Conservation (phyloP, 2,888 invertebrate species). For the Orchesella flavescens region DNA sequence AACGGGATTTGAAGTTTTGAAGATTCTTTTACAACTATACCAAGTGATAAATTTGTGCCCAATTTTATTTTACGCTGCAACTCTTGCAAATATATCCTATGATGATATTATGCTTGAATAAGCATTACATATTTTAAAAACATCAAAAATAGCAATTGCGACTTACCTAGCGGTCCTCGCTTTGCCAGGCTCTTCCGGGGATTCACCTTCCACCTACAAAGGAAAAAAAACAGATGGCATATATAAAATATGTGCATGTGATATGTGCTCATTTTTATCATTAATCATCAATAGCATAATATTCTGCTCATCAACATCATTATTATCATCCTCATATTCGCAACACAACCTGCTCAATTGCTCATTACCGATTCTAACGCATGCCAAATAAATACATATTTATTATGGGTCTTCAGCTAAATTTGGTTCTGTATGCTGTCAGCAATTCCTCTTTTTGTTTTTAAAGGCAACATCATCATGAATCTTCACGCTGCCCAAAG, state of each 20-base stretch:
- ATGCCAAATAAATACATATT: too few relatives aligned
- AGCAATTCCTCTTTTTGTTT: background rate
- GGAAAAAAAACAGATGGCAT: constrained; percentile 18
- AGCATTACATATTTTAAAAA: background rate
- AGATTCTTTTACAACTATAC: background rate
- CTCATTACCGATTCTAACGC: too few relatives aligned
- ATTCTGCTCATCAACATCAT: background rate
- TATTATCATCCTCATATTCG: background rate
- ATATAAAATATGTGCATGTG: background rate
- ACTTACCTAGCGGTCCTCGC: constrained; percentile 66
- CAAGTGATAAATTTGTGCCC: background rate
- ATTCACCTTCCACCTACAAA: constrained; percentile 70
- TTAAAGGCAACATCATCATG: too few relatives aligned
- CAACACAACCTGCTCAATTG: too few relatives aligned
- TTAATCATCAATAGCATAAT: background rate
- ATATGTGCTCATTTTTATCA: background rate
- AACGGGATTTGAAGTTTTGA: constrained; percentile 24
- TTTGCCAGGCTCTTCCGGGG: constrained; percentile 66
- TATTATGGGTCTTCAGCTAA: too few relatives aligned
- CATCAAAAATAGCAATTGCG: background rate
- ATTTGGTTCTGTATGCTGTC: background rate
- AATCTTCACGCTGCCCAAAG: too few relatives aligned
- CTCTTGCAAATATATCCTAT: too few relatives aligned
- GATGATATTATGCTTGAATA: too few relatives aligned
- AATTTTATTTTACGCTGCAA: background rate